Conservation (phyloP, 2,113 vertebrate genomes). For the Glaucidium brasilianum region DNA sequence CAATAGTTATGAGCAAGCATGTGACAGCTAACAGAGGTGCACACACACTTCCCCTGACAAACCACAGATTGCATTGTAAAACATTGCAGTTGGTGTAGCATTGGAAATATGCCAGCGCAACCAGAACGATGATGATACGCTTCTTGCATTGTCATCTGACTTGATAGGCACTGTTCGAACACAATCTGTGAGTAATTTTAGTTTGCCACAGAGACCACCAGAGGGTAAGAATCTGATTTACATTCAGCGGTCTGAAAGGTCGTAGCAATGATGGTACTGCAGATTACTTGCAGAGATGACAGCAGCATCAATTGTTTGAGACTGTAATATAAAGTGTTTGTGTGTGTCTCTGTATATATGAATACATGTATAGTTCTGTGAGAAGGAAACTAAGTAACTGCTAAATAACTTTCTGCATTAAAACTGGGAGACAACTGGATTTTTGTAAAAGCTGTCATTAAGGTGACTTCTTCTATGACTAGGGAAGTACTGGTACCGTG, state of each 20-base stretch:
- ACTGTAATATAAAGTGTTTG: background rate
- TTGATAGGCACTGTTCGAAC: background rate
- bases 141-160: constrained; percentile 8
- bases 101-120: background rate
- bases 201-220: constrained; percentile 10
- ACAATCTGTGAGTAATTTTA: constrained; percentile 13
- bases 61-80: background rate
- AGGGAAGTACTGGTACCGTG: background rate
- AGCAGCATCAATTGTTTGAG: constrained; percentile 6
- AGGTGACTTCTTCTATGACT: background rate
- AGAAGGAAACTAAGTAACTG: background rate
- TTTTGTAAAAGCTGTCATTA: background rate
- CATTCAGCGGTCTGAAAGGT: constrained; percentile 14
- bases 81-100: background rate
- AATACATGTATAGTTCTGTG: background rate
- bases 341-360: background rate
- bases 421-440: background rate
- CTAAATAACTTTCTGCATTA: background rate
- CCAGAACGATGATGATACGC: background rate
- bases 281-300: constrained; percentile 18
- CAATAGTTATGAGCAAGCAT: background rate
- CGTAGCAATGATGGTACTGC: background rate
- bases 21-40: background rate
- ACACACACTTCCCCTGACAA: background rate
- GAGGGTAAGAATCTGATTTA: constrained; percentile 8